Evolutionary conservation across 1,140 invertebrate genomes (phyloP), one percentile per base, ranked within the genome.

Genomic region (Sycophila sp.): DNA sequence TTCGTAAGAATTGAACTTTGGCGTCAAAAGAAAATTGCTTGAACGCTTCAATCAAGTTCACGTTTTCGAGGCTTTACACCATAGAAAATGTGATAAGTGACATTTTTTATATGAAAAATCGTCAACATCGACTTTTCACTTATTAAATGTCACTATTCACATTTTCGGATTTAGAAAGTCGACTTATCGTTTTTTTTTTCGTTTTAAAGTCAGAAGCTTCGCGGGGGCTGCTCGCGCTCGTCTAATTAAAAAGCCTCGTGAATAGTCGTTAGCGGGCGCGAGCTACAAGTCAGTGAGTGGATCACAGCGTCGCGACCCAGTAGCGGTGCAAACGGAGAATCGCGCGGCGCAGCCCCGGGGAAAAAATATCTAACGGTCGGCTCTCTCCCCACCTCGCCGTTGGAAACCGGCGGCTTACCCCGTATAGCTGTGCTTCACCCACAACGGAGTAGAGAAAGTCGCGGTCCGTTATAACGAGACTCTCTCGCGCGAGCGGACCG

Each of bases 381-480:
- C 56, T 40, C 17, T 24, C 47, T 51, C 19, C 4, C 10, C 15
- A 26, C 13, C 45, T 28, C 15, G 49, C 53, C 49, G 53, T 53
- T 22, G 42, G n/a, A 47, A 47, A 47, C 73, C 71, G 62, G 69
- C 65, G 42, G 71, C 15, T 70, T 66, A 49, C 19, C 5, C 11
- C 34, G 6, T 22, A 45, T 15, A 28, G 58, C 40, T 60, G 49
- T 40, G 47, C 22, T 28, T 55, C 64, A 66, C 64, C 49, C 45
- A 38, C 62, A 28, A 26, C 22, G 38, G 0, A 15, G 49, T 34
- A 58, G 56, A 69, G 56, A 68, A 68, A 68, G 65, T 68, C 5
- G 51, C 51, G 36, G 34, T 67, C 65, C 65, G 65, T 68, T 68
- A 68, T 68, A 76, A 65, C 62, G 69, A 56, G 45, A 59, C 45